Base-by-base conservation (phyloP, 2,888 invertebrate species). In the Anoplius nigerrimus region DNA sequence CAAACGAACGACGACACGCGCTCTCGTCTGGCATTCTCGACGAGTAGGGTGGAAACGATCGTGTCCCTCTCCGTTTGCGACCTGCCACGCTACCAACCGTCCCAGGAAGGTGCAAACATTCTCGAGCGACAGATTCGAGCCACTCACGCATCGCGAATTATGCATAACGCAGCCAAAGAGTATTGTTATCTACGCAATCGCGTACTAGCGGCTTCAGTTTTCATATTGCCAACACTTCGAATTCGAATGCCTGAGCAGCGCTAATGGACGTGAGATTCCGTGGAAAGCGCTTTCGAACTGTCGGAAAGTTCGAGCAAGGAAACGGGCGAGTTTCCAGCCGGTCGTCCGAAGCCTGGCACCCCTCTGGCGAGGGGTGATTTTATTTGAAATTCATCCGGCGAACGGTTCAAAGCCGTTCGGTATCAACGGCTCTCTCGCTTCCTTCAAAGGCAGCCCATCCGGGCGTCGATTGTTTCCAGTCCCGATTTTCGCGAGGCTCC, bases 351-450 rank as follows among this genome's bases (percentile, higher is more conserved):
- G 58, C 60, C 62, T 42, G 52, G 62, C 46, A 61, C 52, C 63
- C 60, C 66, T 66, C n/a, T n/a, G n/a, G 24, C 54, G 22, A 69
- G 66, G 72, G 69, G 66, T 76, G 75, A 76, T 69, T 79, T 80
- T 78, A 81, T 76, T 83, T 83, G 80, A 80, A 80, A 83, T 83
- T 83, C 82, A 83, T 79, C 71, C 74, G 48, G 59, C 72, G 82
- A 61, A 67, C 43, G 16, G 77, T 73, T 81, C 82, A 81, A 79
- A 82, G 82, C 78, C 75, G 74, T 57, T 59, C 79, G 75, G 82
- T 85, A 80, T 82, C 81, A 78, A 76, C 79, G 68, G 60, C 74
- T 71, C 48, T 66, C 24, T 63, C 63, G 72, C 62, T 73, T 78
- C 72, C 78, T 69, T 79, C 83, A 82, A 82, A 84, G 79, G 77